Percentiles rank a stretch among this genome's conserved stretches.
These are phyloP conservation scores for Andinoacara biseriatus DNA, from an alignment of 2,113 vertebrate genomes.

Conservation along the genomic window DNA sequence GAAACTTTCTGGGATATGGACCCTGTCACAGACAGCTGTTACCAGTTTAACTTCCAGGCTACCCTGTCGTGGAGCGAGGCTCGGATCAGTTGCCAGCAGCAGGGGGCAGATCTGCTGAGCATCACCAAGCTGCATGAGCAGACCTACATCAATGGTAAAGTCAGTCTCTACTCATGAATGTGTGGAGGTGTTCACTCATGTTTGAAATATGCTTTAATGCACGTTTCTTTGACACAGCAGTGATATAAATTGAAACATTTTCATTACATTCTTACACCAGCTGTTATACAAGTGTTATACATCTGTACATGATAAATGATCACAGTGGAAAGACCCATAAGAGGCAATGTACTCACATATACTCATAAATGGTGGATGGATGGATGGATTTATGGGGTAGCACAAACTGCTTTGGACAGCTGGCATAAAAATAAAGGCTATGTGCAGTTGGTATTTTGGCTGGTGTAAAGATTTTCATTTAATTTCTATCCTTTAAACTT, in stretches of 20 bases:
- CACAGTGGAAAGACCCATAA: neutral
- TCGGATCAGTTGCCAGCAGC: constrained; percentile 93
- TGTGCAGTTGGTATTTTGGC: neutral
- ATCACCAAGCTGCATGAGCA: constrained; percentile 96
- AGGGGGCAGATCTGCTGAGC: constrained; percentile 93
- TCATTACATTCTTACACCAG: neutral
- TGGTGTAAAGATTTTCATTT: neutral
- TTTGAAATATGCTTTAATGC: neutral
- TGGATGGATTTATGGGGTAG: neutral
- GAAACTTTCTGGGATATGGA: constrained; percentile 98
- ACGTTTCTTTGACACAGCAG: fast-evolving
- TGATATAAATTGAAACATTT: neutral
- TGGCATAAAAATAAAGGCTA: neutral
- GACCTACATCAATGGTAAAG: constrained; percentile 94
- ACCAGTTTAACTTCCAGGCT: constrained; percentile 98
- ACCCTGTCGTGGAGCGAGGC: constrained; percentile 94
- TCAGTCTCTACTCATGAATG: neutral
- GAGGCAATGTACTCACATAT: too few species aligned
- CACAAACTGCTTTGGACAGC: neutral
- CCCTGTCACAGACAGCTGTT: constrained; percentile 93
- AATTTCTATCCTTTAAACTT: neutral
- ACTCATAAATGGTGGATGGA: neutral
- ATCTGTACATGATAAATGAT: neutral
- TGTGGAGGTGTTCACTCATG: neutral
- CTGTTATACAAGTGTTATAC: neutral